Evolutionary conservation across 2,797 vertebrate species (phyloP).

Genomic region (Pogonophryne albipinna): DNA sequence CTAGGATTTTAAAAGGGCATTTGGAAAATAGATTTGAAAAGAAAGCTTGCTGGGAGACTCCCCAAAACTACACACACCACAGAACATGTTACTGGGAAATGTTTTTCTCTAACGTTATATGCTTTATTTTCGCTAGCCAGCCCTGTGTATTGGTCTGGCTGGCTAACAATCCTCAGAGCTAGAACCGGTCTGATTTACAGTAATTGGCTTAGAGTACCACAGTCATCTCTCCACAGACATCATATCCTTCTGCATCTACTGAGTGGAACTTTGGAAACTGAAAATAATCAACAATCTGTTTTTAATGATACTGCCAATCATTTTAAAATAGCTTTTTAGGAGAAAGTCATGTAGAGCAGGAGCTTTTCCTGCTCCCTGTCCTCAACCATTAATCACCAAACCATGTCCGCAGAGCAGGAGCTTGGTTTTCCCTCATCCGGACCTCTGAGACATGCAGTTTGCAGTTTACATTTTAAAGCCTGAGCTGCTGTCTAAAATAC

Average conservation of each 20-base stretch:
- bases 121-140: slow-evolving; percentile 40
- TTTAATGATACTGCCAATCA: slow-evolving; percentile 33
- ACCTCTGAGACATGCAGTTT: slow-evolving; percentile 17
- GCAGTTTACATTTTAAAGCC: slow-evolving; percentile 38
- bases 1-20: slow-evolving; percentile 63
- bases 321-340: slow-evolving; percentile 13
- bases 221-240: slow-evolving; percentile 27
- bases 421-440: slow-evolving; percentile 8
- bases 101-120: slow-evolving; percentile 48
- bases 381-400: too few species aligned
- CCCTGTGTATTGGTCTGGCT: slow-evolving; percentile 19
- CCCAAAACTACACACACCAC: slow-evolving; percentile 59
- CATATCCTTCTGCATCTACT: slow-evolving; percentile 19
- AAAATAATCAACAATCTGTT: slow-evolving; percentile 26
- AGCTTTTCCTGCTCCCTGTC: background rate
- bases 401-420: background rate
- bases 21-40: slow-evolving; percentile 70
- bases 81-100: slow-evolving; percentile 50
- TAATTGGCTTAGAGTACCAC: slow-evolving; percentile 45
- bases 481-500: slow-evolving; percentile 34
- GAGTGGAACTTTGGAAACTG: slow-evolving; percentile 10
- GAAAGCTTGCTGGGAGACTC: slow-evolving; percentile 59
- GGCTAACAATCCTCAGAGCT: slow-evolving; percentile 37
- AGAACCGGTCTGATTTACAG: slow-evolving; percentile 42
- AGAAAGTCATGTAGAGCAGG: background rate